A percentile compares a stretch with the other conserved stretches of the same genome.
Evolutionary conservation across 1,140 invertebrate genomes (phyloP).

Genomic region (Thaumatotibia leucotreta): DNA sequence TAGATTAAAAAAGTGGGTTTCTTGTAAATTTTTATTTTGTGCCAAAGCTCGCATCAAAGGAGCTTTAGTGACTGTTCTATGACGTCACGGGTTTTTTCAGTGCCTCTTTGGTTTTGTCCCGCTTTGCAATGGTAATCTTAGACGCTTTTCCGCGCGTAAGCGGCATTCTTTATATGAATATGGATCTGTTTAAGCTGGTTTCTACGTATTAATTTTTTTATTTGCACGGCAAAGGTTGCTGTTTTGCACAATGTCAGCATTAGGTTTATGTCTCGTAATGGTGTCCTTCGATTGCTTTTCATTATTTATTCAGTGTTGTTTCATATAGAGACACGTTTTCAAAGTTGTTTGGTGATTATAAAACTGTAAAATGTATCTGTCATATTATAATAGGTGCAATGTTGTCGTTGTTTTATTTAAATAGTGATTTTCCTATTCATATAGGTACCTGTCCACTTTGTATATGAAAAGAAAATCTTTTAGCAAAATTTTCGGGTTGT

Average conservation of each 20-base stretch:
- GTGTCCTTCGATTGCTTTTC: no score
- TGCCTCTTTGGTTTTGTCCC: slow-evolving; percentile 14
- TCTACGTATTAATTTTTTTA: neutral
- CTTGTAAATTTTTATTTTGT: neutral
- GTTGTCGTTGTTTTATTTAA: no score
- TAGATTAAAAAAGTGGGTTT: neutral
- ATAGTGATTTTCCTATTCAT: no score
- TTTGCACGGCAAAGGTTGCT: neutral
- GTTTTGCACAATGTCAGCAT: neutral
- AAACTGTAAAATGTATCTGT: no score
- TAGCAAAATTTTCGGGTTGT: no score
- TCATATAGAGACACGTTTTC: no score
- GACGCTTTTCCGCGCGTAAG: slow-evolving; percentile 2
- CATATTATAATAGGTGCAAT: no score
- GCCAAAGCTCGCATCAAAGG: neutral
- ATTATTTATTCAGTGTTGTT: no score
- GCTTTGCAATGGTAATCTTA: slow-evolving; percentile 21
- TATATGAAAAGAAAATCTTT: no score
- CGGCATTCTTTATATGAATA: slow-evolving; percentile 7
- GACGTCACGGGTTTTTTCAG: slow-evolving; percentile 17
- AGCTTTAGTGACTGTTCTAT: neutral
- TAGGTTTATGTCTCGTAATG: neutral
- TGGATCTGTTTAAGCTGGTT: neutral
- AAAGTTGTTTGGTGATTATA: no score
- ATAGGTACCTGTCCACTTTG: no score